phyloP scores from a whole-genome alignment of 2,113 vertebrate genomes.

The Oophaga pumilio region DNA sequence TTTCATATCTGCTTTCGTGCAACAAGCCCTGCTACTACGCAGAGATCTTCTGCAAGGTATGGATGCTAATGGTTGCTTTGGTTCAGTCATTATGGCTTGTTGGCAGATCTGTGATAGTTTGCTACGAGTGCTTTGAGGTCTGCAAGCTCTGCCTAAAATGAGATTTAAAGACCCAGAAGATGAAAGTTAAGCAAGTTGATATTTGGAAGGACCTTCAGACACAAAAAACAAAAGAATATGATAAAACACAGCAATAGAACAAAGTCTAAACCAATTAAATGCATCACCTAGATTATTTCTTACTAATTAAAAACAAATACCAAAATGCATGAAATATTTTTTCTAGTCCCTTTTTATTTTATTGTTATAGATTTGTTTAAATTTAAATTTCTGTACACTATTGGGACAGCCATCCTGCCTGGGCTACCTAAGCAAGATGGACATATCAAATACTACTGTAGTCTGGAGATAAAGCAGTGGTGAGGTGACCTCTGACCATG shows the following conservation, averaged over 20 bases:
- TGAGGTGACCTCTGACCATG: too few relatives aligned
- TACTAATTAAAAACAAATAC: too few relatives aligned
- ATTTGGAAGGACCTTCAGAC: background rate
- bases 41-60: constrained; percentile 2
- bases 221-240: background rate
- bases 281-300: too few relatives aligned
- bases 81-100: background rate
- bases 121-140: background rate
- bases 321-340: too few relatives aligned
- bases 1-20: background rate
- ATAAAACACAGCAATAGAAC: background rate
- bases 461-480: too few relatives aligned
- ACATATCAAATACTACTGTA: too few relatives aligned
- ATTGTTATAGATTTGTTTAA: too few relatives aligned
- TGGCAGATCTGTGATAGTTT: background rate
- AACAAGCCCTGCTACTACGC: background rate
- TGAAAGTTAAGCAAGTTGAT: background rate
- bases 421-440: too few relatives aligned
- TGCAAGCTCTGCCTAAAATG: background rate
- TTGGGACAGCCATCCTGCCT: too few relatives aligned
- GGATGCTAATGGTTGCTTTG: background rate
- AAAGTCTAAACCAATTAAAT: too few relatives aligned
- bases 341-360: too few relatives aligned
- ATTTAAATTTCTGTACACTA: too few relatives aligned
- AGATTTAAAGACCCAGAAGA: background rate